Base-by-base conservation (phyloP, 2,113 vertebrate species). In the Rhagologus leucostigma region DNA sequence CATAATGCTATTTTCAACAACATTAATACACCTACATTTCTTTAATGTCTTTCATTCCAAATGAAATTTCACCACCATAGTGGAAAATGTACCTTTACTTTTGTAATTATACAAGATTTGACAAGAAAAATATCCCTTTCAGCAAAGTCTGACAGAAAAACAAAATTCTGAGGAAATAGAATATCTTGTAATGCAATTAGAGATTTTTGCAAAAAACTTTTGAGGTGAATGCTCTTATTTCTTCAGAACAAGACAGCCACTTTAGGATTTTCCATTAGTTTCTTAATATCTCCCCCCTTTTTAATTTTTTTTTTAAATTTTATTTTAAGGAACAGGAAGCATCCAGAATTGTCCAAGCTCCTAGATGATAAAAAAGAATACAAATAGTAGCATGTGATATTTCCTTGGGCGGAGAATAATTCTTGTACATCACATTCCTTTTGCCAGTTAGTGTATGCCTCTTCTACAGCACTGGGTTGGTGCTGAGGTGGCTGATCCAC, bases 51-150 rank as follows among this genome's bases (percentile, higher is more conserved):
- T 93, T 97, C 46, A 89, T 93, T 90, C 49, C 57, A 90, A 90
- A 81, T 95, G 93, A 93, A 92, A 88, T 84, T 92, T 94, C 49
- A 75, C 75, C 76, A 90, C 37, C 60, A 56, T 53, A 64, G 74
- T 33, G 56, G 60, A 80, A 94, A 95, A 94, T 90, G n/a, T 90
- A 47, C 24, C 18, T 59, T 62, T 62, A 63, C 71, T 91, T 87
- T 85, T 50, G 47, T 68, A 93, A 83, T 94, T 95, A 60, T 46
- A 81, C 59, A 75, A 86, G 79, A 94, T 93, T 96, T 96, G 95
- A 97, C 95, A 95, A 95, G 95, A 97, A 96, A 97, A 97, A 88
- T 96, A 96, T 87, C 93, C 93, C 93, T 96, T 97, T 90, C 71
- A 69, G 71, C 67, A 37, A 81, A 86, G 69, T 53, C 68, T 97